Evolutionary conservation across 2,888 invertebrate species (phyloP), one percentile per base, ranked within the genome.

Genomic region (Nomada goodeniana): DNA sequence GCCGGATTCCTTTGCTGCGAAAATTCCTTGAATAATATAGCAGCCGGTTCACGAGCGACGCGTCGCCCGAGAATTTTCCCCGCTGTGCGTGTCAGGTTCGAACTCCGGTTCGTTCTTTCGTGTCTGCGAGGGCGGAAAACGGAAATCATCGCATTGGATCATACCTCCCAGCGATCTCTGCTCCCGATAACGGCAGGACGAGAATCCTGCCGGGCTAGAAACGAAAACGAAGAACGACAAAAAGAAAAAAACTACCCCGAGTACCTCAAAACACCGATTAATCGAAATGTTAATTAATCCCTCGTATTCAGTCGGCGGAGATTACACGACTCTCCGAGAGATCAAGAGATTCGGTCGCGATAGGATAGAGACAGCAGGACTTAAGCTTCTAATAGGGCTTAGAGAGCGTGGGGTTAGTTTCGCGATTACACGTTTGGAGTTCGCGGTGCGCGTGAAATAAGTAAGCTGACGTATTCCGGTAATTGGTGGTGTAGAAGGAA

Each of bases 1-100:
- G 9, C 9, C 3, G 20, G 36, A 61, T 72, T 77, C 20, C 50
- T 59, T 7, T 42, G 26, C 60, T 23, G 50, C 50, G 13, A 50
- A 15, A 80, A 57, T 65, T 63, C 59, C 67, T 74, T 61, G 70
- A 57, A 83, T 55, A 73, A 72, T 23, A 57, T 15, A 47, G 20
- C 29, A 4, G 29, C 29, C n/a, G 29, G 29, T 29, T 29, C 29
- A 29, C 29, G 29, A 29, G 3, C 29, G 29, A 29, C 29, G 7
- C 36, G 26, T 26, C 2, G 65, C 75, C 72, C 75, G 64, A 75
- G 59, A 73, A 63, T 55, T 63, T 65, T 77, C 20, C 61, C 53
- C 42, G 23, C 20, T n/a, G 42, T 44, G 42, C 42, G 57, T 65
- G 44, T 26, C 36, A 23, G 36, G 26, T 1, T 20, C 13, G 5